A percentile compares a stretch with the other conserved stretches of the same genome.
Conservation (phyloP, 2,797 vertebrate genomes). For the Austrolebias charrua region DNA sequence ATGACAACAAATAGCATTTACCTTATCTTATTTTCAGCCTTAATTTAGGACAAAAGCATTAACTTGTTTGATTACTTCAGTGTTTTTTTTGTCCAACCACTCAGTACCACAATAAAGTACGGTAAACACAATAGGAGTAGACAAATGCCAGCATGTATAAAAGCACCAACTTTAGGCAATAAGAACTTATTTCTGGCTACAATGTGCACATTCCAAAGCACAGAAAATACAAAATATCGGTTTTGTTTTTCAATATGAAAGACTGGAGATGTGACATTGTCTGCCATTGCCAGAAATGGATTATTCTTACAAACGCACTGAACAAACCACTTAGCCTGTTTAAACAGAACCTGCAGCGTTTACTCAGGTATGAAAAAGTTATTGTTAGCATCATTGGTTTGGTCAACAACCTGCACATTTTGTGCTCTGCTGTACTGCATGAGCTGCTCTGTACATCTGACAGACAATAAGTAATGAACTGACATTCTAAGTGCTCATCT, state of each 20-base stretch:
- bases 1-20: too few relatives aligned
- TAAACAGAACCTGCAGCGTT: slow-evolving; percentile 41
- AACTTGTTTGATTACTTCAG: slow-evolving; percentile 11
- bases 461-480: slow-evolving; percentile 18
- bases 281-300: slow-evolving; percentile 37
- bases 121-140: neutral
- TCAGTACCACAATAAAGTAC: neutral
- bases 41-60: slow-evolving; percentile 1
- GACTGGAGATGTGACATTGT: slow-evolving; percentile 44
- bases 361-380: slow-evolving; percentile 30
- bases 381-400: neutral
- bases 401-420: slow-evolving; percentile 23
- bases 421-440: slow-evolving; percentile 32
- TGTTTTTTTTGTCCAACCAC: neutral
- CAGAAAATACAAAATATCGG: slow-evolving; percentile 35
- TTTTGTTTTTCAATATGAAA: slow-evolving; percentile 28
- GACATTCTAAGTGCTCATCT: neutral
- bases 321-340: slow-evolving; percentile 23
- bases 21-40: neutral
- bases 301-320: slow-evolving; percentile 34
- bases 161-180: neutral
- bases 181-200: slow-evolving; percentile 21
- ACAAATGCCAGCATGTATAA: slow-evolving; percentile 5
- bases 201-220: slow-evolving; percentile 30
- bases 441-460: slow-evolving; percentile 25